Conservation (phyloP, 2,888 invertebrate genomes). For the Dascillus cervinus region DNA sequence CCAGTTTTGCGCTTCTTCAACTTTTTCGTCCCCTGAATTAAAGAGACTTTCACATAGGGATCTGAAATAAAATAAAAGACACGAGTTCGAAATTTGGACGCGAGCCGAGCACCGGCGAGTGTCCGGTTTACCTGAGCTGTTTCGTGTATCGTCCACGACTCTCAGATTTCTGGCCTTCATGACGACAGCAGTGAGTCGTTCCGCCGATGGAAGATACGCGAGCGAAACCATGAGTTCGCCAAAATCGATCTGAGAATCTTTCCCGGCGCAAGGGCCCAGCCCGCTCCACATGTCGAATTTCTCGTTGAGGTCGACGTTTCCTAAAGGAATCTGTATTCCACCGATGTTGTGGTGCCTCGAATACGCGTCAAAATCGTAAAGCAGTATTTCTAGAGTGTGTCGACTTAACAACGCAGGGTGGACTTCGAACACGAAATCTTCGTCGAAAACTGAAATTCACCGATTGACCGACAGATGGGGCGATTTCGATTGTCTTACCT, state of each 20-base stretch:
- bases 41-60: constrained; percentile 45
- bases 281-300: constrained; percentile 52
- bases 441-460: constrained; percentile 56
- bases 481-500: constrained; percentile 34
- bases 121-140: constrained; percentile 38
- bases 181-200: constrained; percentile 51
- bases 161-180: constrained; percentile 48
- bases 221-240: constrained; percentile 52
- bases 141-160: constrained; percentile 41
- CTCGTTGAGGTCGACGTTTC: constrained; percentile 49
- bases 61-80: constrained; percentile 31
- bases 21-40: constrained; percentile 41
- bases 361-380: constrained; percentile 60
- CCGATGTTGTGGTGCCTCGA: constrained; percentile 58
- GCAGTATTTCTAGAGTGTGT: constrained; percentile 52
- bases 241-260: constrained; percentile 41
- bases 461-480: too few relatives aligned
- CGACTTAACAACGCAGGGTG: constrained; percentile 45
- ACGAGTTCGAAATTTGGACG: too few relatives aligned
- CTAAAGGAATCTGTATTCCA: constrained; percentile 49
- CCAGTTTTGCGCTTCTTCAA: constrained; percentile 47
- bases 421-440: constrained; percentile 61
- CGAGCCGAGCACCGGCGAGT: too few relatives aligned
- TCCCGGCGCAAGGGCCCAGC: constrained; percentile 46
- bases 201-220: constrained; percentile 49